phyloP scores from a whole-genome alignment of 2,888 invertebrate genomes.

The Oxytorus armatus region DNA sequence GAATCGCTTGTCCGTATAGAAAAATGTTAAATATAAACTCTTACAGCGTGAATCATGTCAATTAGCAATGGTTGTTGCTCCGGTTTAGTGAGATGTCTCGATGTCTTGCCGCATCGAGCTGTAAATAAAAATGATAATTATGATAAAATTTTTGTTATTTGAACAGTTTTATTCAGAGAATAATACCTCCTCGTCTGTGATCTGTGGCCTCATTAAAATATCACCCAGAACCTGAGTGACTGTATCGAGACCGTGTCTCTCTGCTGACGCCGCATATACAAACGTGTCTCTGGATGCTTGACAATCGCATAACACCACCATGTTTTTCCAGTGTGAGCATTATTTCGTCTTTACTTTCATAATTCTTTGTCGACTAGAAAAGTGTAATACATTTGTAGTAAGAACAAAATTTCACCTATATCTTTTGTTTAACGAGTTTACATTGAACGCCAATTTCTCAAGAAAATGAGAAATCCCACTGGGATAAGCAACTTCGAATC shows the following conservation, averaged over 20 bases:
- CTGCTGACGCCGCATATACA: slow-evolving; percentile 98
- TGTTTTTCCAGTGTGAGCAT: slow-evolving; percentile 94
- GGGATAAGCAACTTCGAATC: slow-evolving; percentile 98
- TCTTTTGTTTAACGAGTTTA: slow-evolving; percentile 88
- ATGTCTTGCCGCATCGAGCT: slow-evolving; percentile 90
- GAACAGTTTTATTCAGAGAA: not conserved
- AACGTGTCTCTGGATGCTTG: slow-evolving; percentile 99
- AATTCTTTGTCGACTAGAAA: slow-evolving; percentile 92
- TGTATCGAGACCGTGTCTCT: slow-evolving; percentile 93
- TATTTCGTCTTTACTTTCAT: slow-evolving; percentile 92
- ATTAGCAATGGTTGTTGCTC: slow-evolving; percentile 97
- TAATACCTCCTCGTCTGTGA: slow-evolving; percentile 92
- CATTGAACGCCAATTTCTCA: slow-evolving; percentile 98
- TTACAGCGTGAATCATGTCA: slow-evolving; percentile 98
- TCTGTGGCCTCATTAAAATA: slow-evolving; percentile 94
- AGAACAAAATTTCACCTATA: no score
- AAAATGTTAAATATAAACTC: no score
- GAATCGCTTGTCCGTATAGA: slow-evolving; percentile 14
- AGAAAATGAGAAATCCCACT: slow-evolving; percentile 99
- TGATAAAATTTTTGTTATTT: not conserved
- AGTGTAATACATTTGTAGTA: slow-evolving; percentile 25
- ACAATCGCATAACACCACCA: slow-evolving; percentile 98
- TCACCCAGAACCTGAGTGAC: slow-evolving; percentile 95
- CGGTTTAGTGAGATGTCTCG: slow-evolving; percentile 95
- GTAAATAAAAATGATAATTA: slow-evolving; percentile 22